These are phyloP conservation scores for Macaria liturata DNA, from an alignment of 2,888 invertebrate genomes.

Conservation along the genomic window DNA sequence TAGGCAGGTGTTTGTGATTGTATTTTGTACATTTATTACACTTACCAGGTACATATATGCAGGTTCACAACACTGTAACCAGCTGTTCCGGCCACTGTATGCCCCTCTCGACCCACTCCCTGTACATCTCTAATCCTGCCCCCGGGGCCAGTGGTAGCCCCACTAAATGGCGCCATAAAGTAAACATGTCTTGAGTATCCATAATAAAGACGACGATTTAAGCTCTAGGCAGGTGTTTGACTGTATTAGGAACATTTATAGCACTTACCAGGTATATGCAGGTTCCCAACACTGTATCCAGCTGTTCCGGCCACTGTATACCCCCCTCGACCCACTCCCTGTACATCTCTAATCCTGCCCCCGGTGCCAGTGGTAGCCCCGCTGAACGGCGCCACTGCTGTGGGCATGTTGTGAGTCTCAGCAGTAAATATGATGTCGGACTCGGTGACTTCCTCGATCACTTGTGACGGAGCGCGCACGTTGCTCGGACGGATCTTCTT, in stretches of 20 bases:
- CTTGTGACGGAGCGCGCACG: constrained; percentile 82
- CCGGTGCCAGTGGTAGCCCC: constrained; percentile 99
- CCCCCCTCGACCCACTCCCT: constrained; percentile 97
- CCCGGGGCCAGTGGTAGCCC: neutral
- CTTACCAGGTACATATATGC: constrained; percentile 92
- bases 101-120: constrained; percentile 87
- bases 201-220: too few species aligned
- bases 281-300: constrained; percentile 97
- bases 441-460: constrained; percentile 83
- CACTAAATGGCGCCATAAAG: neutral
- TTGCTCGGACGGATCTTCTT: constrained; percentile 86
- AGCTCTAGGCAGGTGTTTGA: too few species aligned
- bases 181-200: too few species aligned
- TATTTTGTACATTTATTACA: neutral
- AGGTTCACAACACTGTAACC: constrained; percentile 98
- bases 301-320: constrained; percentile 97
- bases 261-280: constrained; percentile 91
- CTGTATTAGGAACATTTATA: neutral
- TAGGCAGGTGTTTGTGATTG: constrained; percentile 36
- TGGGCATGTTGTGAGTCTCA: constrained; percentile 99
- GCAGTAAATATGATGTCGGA: constrained; percentile 98
- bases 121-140: neutral
- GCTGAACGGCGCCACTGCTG: constrained; percentile 98
- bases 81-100: constrained; percentile 97
- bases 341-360: constrained; percentile 96